A percentile compares a stretch with the other conserved stretches of the same genome.
Conservation (phyloP, 2,888 invertebrate genomes). For the Cheilosia vernalis region DNA sequence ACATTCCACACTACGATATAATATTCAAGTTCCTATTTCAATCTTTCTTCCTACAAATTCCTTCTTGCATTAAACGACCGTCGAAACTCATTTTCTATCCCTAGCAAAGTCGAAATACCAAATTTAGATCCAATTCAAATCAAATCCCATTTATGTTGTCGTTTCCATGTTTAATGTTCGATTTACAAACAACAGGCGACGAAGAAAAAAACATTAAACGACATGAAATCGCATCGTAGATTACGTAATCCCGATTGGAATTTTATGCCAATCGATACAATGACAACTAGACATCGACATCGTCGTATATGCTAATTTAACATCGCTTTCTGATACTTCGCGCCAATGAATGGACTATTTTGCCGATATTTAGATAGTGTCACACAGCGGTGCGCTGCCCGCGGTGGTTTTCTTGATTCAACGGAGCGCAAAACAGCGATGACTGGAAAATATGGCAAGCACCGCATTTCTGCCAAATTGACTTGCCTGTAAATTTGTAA, state of each 20-base stretch:
- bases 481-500: slow-evolving; percentile 54
- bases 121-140: slow-evolving; percentile 70
- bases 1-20: too few relatives aligned
- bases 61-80: slow-evolving; percentile 19
- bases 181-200: slow-evolving; percentile 20
- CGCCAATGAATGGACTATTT: slow-evolving; percentile 64
- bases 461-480: slow-evolving; percentile 57
- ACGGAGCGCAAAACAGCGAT: slow-evolving; percentile 8
- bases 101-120: slow-evolving; percentile 47
- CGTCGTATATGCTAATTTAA: slow-evolving; percentile 62
- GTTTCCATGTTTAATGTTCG: slow-evolving; percentile 64
- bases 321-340: slow-evolving; percentile 55
- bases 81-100: slow-evolving; percentile 35
- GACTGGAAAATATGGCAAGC: slow-evolving; percentile 32
- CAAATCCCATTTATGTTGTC: slow-evolving; percentile 64
- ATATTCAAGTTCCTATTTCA: neutral
- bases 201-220: neutral
- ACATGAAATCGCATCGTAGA: slow-evolving; percentile 53
- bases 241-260: slow-evolving; percentile 62
- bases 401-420: slow-evolving; percentile 26
- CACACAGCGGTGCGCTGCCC: slow-evolving; percentile 3
- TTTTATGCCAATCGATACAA: slow-evolving; percentile 72
- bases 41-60: neutral
- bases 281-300: slow-evolving; percentile 58
- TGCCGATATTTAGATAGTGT: slow-evolving; percentile 66